These are phyloP conservation scores for Pachypsylla venusta DNA, from an alignment of 1,140 invertebrate genomes.

Conservation along the genomic window DNA sequence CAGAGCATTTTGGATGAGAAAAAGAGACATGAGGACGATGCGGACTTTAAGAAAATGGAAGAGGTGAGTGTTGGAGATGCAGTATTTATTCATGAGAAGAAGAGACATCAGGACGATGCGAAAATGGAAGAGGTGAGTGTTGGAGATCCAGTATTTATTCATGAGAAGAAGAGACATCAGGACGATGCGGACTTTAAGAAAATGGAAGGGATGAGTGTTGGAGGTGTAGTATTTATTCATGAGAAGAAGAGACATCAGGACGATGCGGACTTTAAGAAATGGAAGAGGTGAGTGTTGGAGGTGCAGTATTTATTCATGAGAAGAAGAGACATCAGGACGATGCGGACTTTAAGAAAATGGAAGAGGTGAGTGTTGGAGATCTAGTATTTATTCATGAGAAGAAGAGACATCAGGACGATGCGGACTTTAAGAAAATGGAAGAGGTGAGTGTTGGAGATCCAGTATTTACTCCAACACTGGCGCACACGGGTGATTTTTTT, in stretches of 20 bases:
- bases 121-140: too few species aligned
- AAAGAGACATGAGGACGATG: constrained; percentile 56
- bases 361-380: constrained; percentile 52
- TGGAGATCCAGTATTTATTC: too few species aligned
- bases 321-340: constrained; percentile 62
- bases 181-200: constrained; percentile 64
- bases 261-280: too few species aligned
- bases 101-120: too few species aligned
- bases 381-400: constrained; percentile 62
- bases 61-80: too few species aligned
- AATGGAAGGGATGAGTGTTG: constrained; percentile 68
- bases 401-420: constrained; percentile 56
- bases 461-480: too few species aligned
- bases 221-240: too few species aligned
- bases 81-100: too few species aligned
- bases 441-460: too few species aligned
- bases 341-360: constrained; percentile 72
- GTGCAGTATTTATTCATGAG: constrained; percentile 57
- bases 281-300: too few species aligned
- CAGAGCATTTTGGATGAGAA: constrained; percentile 64
- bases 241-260: too few species aligned
- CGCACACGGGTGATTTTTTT: too few species aligned
- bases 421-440: constrained; percentile 78
- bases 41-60: constrained; percentile 78
- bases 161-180: constrained; percentile 58